These are phyloP conservation scores for Drosophila diplacantha DNA, from an alignment of 2,888 invertebrate species.

Conservation along the genomic window DNA sequence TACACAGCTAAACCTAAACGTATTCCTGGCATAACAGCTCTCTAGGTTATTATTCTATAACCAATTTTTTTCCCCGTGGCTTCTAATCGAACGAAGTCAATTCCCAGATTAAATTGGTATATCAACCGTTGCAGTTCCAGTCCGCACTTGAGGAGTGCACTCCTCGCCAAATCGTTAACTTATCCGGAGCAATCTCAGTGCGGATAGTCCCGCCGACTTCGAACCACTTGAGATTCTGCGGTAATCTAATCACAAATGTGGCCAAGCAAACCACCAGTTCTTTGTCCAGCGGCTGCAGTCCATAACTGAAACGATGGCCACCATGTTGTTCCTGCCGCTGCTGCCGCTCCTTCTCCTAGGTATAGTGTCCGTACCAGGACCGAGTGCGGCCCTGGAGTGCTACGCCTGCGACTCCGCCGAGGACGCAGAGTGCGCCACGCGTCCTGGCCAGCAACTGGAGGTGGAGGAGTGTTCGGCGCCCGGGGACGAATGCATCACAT, in stretches of 20 bases:
- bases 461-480: constrained; percentile 64
- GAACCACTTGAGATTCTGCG: constrained; percentile 42
- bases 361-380: constrained; percentile 7
- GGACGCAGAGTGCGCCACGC: constrained; percentile 69
- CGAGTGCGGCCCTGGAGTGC: constrained; percentile 57
- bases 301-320: constrained; percentile 11
- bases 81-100: not conserved
- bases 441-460: constrained; percentile 70
- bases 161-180: not conserved
- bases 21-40: not conserved
- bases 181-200: constrained; percentile 15
- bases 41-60: not conserved
- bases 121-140: not conserved
- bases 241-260: constrained; percentile 47
- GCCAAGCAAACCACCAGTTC: constrained; percentile 13
- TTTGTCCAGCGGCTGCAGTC: constrained; percentile 26
- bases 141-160: constrained; percentile 5
- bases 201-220: not conserved
- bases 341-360: constrained; percentile 5
- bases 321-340: not conserved
- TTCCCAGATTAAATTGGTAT: not conserved
- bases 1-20: too few relatives aligned
- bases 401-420: constrained; percentile 69
- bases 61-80: too few relatives aligned
- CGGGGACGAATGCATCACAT: constrained; percentile 64